phyloP scores from a whole-genome alignment of 2,888 invertebrate genomes.

The Petrolisthes manimaculis region DNA sequence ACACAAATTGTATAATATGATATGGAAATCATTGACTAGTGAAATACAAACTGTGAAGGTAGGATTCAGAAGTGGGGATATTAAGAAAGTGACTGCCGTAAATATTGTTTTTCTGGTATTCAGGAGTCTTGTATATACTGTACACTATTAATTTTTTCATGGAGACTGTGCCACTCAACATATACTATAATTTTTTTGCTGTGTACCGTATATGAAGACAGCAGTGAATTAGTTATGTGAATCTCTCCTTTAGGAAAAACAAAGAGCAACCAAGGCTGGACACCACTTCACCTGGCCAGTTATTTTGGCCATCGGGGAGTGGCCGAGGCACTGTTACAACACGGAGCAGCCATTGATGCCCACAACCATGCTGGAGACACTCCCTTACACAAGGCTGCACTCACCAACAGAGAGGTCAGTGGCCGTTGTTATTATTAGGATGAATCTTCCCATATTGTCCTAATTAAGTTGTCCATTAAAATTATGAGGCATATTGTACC shows the following conservation, averaged over 20 bases:
- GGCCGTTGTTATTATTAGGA: neutral
- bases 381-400: constrained; percentile 78
- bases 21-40: too few relatives aligned
- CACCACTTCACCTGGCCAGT: constrained; percentile 78
- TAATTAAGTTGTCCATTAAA: too few relatives aligned
- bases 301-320: constrained; percentile 78
- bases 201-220: constrained; percentile 1
- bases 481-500: too few relatives aligned
- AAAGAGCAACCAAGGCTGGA: constrained; percentile 79
- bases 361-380: constrained; percentile 78
- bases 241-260: constrained; percentile 72
- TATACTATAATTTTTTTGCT: constrained; percentile 6
- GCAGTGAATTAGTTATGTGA: neutral
- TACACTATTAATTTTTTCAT: neutral
- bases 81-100: too few relatives aligned
- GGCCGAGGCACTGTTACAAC: constrained; percentile 74
- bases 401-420: constrained; percentile 78
- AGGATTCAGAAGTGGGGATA: too few relatives aligned
- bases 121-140: neutral
- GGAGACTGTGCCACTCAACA: neutral
- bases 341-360: constrained; percentile 76
- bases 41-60: too few relatives aligned
- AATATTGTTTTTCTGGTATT: too few relatives aligned
- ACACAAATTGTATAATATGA: too few relatives aligned
- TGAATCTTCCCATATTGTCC: neutral